phyloP scores from a whole-genome alignment of 1,140 invertebrate genomes.

The Leptonema lineaticorne region DNA sequence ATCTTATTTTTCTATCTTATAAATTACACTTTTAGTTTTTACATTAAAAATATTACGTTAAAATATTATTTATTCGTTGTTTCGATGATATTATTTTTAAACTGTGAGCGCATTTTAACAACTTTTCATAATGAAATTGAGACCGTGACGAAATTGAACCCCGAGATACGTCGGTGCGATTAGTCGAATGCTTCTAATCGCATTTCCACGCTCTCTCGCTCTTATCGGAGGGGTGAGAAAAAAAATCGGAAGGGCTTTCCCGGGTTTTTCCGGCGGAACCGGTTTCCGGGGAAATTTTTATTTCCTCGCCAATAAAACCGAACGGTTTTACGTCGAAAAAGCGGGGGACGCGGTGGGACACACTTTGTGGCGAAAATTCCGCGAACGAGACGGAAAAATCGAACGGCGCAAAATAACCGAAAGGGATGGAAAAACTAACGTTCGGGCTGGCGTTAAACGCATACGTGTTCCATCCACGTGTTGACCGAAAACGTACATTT shows the following conservation, averaged over 20 bases:
- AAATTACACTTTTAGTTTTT: too few relatives aligned
- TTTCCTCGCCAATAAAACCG: conserved; percentile 25
- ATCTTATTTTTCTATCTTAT: too few relatives aligned
- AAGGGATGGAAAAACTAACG: neutral
- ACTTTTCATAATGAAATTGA: too few relatives aligned
- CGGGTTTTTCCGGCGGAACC: neutral
- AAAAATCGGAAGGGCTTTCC: neutral
- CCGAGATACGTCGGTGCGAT: too few relatives aligned
- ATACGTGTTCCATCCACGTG: neutral
- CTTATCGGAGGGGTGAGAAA: neutral
- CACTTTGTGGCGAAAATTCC: neutral
- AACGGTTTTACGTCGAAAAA: conserved; percentile 22
- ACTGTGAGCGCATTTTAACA: too few relatives aligned
- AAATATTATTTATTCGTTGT: too few relatives aligned
- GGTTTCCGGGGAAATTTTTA: conserved; percentile 16
- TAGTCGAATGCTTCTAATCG: too few relatives aligned
- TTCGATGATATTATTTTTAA: too few relatives aligned
- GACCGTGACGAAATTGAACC: too few relatives aligned
- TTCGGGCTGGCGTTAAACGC: neutral
- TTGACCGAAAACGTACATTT: neutral
- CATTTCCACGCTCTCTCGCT: too few relatives aligned
- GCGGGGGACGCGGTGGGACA: too few relatives aligned
- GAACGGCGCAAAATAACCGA: neutral
- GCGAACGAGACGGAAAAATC: neutral
- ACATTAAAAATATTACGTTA: too few relatives aligned